Conservation (phyloP, 2,113 vertebrate genomes). For the Picathartes gymnocephalus region DNA sequence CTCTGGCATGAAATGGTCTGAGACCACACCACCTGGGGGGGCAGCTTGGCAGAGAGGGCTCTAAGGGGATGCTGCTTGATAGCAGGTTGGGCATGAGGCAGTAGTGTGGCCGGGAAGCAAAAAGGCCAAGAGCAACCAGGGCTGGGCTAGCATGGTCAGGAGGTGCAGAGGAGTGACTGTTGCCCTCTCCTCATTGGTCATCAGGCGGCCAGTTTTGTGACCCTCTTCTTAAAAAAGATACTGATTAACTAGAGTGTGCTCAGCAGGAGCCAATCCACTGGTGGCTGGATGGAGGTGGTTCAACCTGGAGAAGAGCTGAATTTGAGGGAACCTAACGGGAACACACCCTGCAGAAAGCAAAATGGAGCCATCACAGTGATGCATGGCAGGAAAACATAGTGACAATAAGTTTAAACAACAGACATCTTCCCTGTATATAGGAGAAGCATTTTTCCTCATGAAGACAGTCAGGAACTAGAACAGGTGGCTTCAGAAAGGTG, state of each 20-base stretch:
- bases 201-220: background rate
- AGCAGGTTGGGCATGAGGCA: background rate
- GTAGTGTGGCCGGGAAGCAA: background rate
- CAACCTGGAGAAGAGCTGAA: background rate
- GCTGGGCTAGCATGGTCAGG: background rate
- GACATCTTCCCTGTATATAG: too few relatives aligned
- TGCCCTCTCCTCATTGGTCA: background rate
- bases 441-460: background rate
- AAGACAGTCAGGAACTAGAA: background rate
- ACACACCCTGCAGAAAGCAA: background rate
- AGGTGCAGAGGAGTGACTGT: background rate
- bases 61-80: rapidly evolving
- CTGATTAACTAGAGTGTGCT: rapidly evolving
- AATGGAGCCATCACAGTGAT: background rate
- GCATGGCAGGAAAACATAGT: background rate
- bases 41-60: background rate
- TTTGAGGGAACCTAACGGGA: background rate
- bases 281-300: background rate
- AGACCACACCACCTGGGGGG: too few relatives aligned
- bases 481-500: background rate
- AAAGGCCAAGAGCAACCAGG: background rate
- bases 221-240: background rate
- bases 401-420: background rate
- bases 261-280: background rate
- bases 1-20: background rate